Percentiles rank a stretch among this genome's conserved stretches.
These are phyloP conservation scores for Cheilosia scutellata DNA, from an alignment of 2,888 invertebrate genomes.

Conservation along the genomic window DNA sequence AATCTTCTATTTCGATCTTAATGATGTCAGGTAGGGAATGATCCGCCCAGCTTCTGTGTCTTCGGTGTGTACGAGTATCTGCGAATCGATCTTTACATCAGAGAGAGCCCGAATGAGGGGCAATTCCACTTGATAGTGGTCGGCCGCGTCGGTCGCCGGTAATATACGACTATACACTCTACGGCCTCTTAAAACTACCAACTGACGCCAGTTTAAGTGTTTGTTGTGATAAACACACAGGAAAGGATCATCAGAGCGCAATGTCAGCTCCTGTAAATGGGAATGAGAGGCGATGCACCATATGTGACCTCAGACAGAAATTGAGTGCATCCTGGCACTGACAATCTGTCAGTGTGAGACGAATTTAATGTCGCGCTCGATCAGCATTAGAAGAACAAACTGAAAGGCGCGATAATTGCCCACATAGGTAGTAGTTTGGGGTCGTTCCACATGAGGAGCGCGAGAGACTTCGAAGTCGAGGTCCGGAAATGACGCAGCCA, in stretches of 20 bases:
- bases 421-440: conserved; percentile 19
- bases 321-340: conserved; percentile 64
- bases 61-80: conserved; percentile 56
- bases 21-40: conserved; percentile 75
- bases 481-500: conserved; percentile 71
- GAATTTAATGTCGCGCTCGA: conserved; percentile 56
- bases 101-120: conserved; percentile 55
- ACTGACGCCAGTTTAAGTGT: conserved; percentile 75
- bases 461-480: conserved; percentile 7
- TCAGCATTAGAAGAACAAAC: conserved; percentile 42
- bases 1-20: conserved; percentile 76
- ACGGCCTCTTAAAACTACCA: conserved; percentile 50
- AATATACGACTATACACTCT: conserved; percentile 12
- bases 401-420: conserved; percentile 47
- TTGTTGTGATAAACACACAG: conserved; percentile 70
- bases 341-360: conserved; percentile 59
- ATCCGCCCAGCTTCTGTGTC: conserved; percentile 75
- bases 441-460: conserved; percentile 63
- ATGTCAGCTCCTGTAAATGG: conserved; percentile 61
- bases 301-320: conserved; percentile 52
- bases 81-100: conserved; percentile 68
- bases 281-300: conserved; percentile 41
- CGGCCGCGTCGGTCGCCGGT: conserved; percentile 5
- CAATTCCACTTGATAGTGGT: conserved; percentile 66
- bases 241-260: conserved; percentile 54